phyloP scores from a whole-genome alignment of 2,888 invertebrate species.

The Phaonia tiefii region DNA sequence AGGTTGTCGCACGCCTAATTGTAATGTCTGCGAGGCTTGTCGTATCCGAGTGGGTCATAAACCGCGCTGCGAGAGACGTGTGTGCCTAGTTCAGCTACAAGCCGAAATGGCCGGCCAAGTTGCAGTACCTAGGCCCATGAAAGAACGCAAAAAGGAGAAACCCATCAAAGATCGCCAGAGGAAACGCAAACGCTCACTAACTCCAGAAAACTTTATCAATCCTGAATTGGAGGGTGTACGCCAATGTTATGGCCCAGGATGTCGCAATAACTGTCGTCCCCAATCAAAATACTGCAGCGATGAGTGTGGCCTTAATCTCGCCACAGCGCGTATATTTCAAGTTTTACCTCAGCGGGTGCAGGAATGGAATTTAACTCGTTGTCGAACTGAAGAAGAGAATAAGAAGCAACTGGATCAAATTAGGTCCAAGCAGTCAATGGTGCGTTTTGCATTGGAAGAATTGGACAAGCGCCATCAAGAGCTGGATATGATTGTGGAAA shows the following conservation, averaged over 20 bases:
- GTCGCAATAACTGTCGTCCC: slow-evolving; percentile 87
- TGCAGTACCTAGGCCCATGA: slow-evolving; percentile 13
- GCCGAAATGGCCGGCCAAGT: slow-evolving; percentile 49
- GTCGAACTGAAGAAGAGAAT: slow-evolving; percentile 92
- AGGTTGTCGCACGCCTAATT: slow-evolving; percentile 83
- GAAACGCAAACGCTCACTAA: slow-evolving; percentile 75
- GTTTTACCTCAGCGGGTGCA: slow-evolving; percentile 94
- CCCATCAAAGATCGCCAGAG: slow-evolving; percentile 72
- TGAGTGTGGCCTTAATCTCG: slow-evolving; percentile 93
- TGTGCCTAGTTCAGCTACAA: slow-evolving; percentile 77
- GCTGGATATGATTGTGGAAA: slow-evolving; percentile 89
- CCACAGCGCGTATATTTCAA: slow-evolving; percentile 91
- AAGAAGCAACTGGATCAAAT: slow-evolving; percentile 86
- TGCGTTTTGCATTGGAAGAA: slow-evolving; percentile 89
- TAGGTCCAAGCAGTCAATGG: slow-evolving; percentile 89
- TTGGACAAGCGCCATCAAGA: slow-evolving; percentile 89
- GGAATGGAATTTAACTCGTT: slow-evolving; percentile 94
- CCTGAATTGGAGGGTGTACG: slow-evolving; percentile 84
- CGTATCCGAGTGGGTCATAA: slow-evolving; percentile 78
- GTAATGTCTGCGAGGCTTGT: slow-evolving; percentile 79
- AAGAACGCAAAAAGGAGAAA: slow-evolving; percentile 71
- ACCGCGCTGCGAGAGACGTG: slow-evolving; percentile 82
- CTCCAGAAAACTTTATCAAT: slow-evolving; percentile 78
- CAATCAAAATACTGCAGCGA: slow-evolving; percentile 97
- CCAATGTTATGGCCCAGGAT: slow-evolving; percentile 96